These are phyloP conservation scores for Neostethus bicornis DNA, from an alignment of 2,797 vertebrate genomes.

Conservation along the genomic window DNA sequence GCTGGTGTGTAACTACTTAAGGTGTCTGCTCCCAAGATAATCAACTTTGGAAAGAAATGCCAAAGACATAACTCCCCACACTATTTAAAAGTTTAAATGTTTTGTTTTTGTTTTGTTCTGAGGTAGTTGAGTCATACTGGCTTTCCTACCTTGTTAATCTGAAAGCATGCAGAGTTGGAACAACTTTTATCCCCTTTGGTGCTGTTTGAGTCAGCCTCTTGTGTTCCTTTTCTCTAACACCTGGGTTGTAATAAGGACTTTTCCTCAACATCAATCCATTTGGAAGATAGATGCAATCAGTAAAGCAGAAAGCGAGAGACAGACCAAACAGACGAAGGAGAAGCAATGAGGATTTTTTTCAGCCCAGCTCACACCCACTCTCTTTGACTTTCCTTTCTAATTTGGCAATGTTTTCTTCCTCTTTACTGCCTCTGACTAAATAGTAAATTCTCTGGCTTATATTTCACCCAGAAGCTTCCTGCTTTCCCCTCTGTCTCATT, in stretches of 20 bases:
- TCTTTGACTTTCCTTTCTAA: constrained; percentile 39
- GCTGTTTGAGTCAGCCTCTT: constrained; percentile 71
- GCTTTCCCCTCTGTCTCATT: constrained; percentile 35
- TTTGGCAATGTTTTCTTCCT: constrained; percentile 34
- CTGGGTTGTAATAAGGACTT: constrained; percentile 58
- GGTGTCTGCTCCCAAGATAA: constrained; percentile 43
- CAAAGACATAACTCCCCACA: constrained; percentile 39
- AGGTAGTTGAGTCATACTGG: constrained; percentile 54
- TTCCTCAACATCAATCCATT: constrained; percentile 56
- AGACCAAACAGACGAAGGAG: constrained; percentile 20
- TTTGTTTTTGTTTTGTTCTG: constrained; percentile 7
- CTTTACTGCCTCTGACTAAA: constrained; percentile 50
- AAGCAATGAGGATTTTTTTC: constrained; percentile 26
- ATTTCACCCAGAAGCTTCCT: constrained; percentile 31
- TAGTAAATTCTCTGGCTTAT: constrained; percentile 26
- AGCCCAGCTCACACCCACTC: constrained; percentile 45
- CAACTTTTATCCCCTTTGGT: constrained; percentile 42
- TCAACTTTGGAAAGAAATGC: constrained; percentile 36
- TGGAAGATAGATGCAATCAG: constrained; percentile 49
- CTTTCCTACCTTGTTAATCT: constrained; percentile 49
- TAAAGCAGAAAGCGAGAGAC: constrained; percentile 20
- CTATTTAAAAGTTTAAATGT: constrained; percentile 15
- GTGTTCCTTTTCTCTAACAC: constrained; percentile 51
- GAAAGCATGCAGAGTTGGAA: constrained; percentile 30
- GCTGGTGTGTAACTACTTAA: constrained; percentile 57